phyloP scores from a whole-genome alignment of 2,888 invertebrate genomes.

The Rotaria macrura region DNA sequence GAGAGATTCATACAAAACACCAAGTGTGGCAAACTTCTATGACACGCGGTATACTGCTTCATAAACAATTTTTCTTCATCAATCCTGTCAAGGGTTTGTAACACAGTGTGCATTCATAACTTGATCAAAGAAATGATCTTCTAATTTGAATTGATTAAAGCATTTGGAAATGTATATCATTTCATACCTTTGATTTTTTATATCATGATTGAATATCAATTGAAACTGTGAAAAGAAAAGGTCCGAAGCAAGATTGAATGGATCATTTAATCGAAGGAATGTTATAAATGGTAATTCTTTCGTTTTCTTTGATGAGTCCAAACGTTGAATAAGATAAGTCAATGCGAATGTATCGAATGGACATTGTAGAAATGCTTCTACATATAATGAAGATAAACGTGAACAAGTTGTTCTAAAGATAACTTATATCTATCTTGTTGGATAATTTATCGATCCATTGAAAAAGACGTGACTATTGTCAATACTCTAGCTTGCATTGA shows the following conservation, averaged over 20 bases:
- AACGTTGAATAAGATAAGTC: neutral
- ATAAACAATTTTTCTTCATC: too few relatives aligned
- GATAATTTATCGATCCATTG: slow-evolving; percentile 3
- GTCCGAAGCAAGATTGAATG: neutral
- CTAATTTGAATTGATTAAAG: neutral
- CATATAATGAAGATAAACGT: neutral
- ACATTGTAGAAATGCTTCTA: neutral
- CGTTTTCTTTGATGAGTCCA: neutral
- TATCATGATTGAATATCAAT: neutral
- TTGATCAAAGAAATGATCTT: neutral
- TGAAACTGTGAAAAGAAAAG: neutral
- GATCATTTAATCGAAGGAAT: neutral
- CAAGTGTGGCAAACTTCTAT: too few relatives aligned
- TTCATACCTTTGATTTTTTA: neutral
- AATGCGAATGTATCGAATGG: neutral
- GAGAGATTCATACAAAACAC: too few relatives aligned
- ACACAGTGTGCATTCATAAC: too few relatives aligned
- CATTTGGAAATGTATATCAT: neutral
- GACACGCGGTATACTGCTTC: too few relatives aligned
- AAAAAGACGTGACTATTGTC: neutral
- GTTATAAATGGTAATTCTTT: neutral
- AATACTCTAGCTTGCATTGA: neutral
- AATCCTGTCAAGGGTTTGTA: too few relatives aligned
- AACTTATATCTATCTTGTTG: neutral
- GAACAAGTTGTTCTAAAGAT: neutral